phyloP scores from a whole-genome alignment of 2,113 vertebrate genomes.

The Ailuropoda melanoleuca region DNA sequence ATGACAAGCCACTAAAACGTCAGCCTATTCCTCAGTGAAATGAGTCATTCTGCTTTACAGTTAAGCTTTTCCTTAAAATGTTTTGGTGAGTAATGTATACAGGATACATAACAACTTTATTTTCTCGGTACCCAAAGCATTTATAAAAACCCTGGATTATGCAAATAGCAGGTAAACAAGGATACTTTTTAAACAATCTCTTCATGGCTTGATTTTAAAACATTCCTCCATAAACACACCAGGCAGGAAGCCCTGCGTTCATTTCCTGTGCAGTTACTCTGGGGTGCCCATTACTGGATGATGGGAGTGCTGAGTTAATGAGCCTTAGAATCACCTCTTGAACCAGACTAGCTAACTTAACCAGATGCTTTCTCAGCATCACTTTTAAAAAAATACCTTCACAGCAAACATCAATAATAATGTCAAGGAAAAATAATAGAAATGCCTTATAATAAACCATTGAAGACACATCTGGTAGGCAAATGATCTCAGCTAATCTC shows the following conservation, averaged over 20 bases:
- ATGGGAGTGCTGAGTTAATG: conserved; percentile 45
- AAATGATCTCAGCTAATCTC: background rate
- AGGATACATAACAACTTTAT: conserved; percentile 60
- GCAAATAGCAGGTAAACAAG: conserved; percentile 38
- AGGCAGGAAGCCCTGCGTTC: background rate
- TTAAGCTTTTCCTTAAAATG: conserved; percentile 44
- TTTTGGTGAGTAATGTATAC: conserved; percentile 33
- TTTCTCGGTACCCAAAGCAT: conserved; percentile 16
- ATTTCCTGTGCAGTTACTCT: background rate
- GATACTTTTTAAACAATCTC: background rate
- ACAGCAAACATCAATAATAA: conserved; percentile 36
- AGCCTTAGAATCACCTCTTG: conserved; percentile 45
- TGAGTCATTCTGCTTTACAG: conserved; percentile 67
- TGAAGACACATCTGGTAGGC: background rate
- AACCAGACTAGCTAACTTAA: conserved; percentile 39
- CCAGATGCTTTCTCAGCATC: conserved; percentile 48
- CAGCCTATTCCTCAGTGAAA: conserved; percentile 57
- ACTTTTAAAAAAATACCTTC: conserved; percentile 14
- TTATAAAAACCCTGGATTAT: conserved; percentile 45
- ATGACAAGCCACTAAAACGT: conserved; percentile 73
- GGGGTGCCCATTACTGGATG: conserved; percentile 13
- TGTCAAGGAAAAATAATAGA: conserved; percentile 38
- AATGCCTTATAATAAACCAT: background rate
- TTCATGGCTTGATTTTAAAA: conserved; percentile 43
- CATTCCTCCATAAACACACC: conserved; percentile 31